Evolutionary conservation across 2,113 vertebrate species (phyloP).

Genomic region (Dicrurus megarhynchus): DNA sequence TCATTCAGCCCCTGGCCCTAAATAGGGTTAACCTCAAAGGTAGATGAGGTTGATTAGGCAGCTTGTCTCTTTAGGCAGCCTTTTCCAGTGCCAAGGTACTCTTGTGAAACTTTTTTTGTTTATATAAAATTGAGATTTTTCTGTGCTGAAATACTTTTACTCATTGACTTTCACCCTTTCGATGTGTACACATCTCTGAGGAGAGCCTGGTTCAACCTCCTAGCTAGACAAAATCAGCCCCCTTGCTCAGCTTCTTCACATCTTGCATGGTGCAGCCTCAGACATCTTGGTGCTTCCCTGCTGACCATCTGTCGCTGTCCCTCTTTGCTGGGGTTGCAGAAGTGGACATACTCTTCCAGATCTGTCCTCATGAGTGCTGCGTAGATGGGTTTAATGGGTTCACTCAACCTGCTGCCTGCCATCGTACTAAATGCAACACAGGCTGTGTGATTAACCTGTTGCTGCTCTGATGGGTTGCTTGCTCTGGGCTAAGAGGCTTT

Average conservation of each 20-base stretch:
- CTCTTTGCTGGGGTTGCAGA: neutral
- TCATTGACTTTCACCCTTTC: neutral
- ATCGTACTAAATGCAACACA: rapidly evolving
- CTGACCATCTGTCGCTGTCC: neutral
- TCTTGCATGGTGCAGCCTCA: neutral
- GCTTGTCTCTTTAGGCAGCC: neutral
- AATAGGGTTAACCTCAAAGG: neutral
- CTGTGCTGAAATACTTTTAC: neutral
- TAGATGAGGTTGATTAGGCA: neutral
- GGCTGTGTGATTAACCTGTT: neutral
- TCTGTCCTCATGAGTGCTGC: rapidly evolving
- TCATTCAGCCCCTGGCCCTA: neutral
- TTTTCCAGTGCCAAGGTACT: neutral
- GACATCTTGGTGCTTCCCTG: neutral
- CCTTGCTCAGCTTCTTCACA: neutral
- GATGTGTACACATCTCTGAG: neutral
- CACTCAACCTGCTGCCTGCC: neutral
- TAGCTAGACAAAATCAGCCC: neutral
- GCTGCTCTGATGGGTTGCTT: neutral
- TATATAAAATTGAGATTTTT: neutral
- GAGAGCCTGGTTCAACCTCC: neutral
- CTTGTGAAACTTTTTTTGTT: neutral
- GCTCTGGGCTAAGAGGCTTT: neutral
- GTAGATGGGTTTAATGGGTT: neutral
- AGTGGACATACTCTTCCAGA: neutral